Percentiles rank a stretch among this genome's conserved stretches.
Conservation (phyloP, 92 coral and sea anemone genomes). For the Palythoa grandiflora region DNA sequence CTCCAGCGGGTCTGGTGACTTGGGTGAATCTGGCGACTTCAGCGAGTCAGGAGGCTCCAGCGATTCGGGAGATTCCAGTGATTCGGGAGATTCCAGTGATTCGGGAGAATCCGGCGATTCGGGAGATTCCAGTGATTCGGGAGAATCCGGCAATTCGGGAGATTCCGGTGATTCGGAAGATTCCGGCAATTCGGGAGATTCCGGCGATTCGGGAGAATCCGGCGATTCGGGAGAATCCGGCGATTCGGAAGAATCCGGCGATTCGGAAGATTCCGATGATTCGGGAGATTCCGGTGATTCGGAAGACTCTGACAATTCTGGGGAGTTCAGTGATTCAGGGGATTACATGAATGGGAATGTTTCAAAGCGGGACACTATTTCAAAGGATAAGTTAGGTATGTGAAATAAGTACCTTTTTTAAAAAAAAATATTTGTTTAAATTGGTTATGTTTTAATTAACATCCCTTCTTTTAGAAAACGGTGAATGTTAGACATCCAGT, state of each 20-base stretch:
- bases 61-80: neutral
- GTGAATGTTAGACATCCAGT: too few relatives aligned
- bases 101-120: slow-evolving; percentile 14
- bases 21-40: slow-evolving; percentile 34
- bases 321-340: neutral
- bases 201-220: too few relatives aligned
- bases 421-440: too few relatives aligned
- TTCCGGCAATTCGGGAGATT: too few relatives aligned
- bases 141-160: neutral
- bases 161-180: neutral
- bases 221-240: neutral
- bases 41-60: too few relatives aligned
- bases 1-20: slow-evolving; percentile 61
- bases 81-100: neutral
- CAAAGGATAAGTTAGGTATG: neutral
- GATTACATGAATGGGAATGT: neutral
- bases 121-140: neutral
- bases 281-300: neutral
- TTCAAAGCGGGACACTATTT: slow-evolving; percentile 4
- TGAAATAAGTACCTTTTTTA: neutral
- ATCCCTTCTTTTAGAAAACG: too few relatives aligned
- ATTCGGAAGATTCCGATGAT: neutral
- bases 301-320: too few relatives aligned
- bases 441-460: too few relatives aligned
- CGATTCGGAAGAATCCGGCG: neutral